Base-by-base conservation (phyloP, 2,888 invertebrate species). In the Volucella bombylans region DNA sequence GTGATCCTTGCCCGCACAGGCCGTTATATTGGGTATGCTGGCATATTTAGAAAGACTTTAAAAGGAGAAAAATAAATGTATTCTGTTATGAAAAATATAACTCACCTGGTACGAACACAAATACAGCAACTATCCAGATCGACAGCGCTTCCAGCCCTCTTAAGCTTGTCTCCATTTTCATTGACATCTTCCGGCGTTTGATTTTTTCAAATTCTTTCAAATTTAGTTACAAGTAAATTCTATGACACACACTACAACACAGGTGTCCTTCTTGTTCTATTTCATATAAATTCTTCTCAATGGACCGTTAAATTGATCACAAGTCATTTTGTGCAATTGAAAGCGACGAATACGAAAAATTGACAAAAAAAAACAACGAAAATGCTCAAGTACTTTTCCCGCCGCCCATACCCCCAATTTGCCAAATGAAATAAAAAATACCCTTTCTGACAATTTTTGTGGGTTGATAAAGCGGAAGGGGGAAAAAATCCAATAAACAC, bases 71-170 rank as follows among this genome's bases (percentile, higher is more conserved):
- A 59, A 11, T 11, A 41, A 31, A 59, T 11, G 2, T 31, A 6
- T 31, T 31, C 6, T 31, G 4, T 31, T 31, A 31, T 6, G 2
- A 31, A 31, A 31, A 41, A 0, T 45, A 38, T 3, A 4, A 74
- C 83, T 83, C 49, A 83, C 83, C 83, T 54, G 83, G 83, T 23
- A 83, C 80, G 47, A 83, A 67, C n/a, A 80, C 38, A 43, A 83
- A 65, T 38, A 83, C 55, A 14, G 80, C 80, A 39, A 80, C 67
- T 65, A 83, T 65, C 83, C 83, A 83, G 18, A 83, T 71, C 11
- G 61, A 67, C 14, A 83, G 23, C 15, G 74, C 43, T 23, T 80
- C 83, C 31, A 80, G 18, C n/a, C 55, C 55, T 45, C 74, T 65
- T 45, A 74, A 23, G 14, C 55, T 69, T 12, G 61, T 54, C 18